Evolutionary conservation across 2,888 invertebrate species (phyloP), one percentile per base, ranked within the genome.

Genomic region (Taenaris catops): DNA sequence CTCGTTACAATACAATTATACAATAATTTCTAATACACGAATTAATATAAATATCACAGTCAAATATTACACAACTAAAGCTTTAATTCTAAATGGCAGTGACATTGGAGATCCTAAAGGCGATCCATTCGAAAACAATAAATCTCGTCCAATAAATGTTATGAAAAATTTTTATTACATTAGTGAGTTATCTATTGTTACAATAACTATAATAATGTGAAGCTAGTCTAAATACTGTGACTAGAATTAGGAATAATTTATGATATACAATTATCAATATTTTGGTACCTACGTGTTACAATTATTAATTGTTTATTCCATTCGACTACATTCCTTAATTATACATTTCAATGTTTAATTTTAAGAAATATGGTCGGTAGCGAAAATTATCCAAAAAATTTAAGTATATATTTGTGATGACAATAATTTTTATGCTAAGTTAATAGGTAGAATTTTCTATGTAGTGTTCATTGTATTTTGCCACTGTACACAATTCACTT

Each of bases 31-130:
- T 81, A 81, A 74, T 79, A 80, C 80, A 80, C 73, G 70, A 78
- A 74, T 81, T 80, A 80, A 79, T 70, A 83, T 83, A 83, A 84
- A 81, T 86, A 86, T 86, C 84, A 86, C 84, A 86, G 84, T 83
- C 83, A 76, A 80, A 78, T 70, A 74, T 83, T 78, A 80, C 63
- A 78, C 58, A 78, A 75, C 83, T 84, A 83, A 80, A 58, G 51
- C 56, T 58, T 62, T 73, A 74, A 53, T 43, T 59, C 75, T 78
- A 80, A 65, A 79, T 79, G 84, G 83, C 84, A 86, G 81, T 83
- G 73, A 73, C 68, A 70, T 66, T 66, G 63, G 63, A 62, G 61
- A 55, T 58, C 53, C 45, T 43, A 20, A 36, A 44, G 35, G 38
- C 39, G 21, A 27, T 16, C 38, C 32, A 17, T 25, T 19, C 16